phyloP scores from a whole-genome alignment of 2,797 vertebrate species.

The Telmatherina bonti region DNA sequence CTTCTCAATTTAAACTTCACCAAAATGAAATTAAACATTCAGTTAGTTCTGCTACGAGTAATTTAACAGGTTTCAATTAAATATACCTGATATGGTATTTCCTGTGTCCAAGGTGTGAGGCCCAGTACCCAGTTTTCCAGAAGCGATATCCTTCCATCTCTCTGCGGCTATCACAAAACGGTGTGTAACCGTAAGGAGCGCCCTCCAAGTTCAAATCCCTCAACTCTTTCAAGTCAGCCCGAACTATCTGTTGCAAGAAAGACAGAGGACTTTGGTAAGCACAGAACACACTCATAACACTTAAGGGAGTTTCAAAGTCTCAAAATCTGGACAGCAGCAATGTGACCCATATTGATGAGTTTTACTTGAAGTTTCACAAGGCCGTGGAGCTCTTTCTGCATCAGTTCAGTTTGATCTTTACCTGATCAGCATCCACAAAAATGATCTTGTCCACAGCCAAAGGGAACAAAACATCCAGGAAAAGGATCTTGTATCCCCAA shows the following conservation, averaged over 20 bases:
- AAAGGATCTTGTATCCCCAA: conserved; percentile 99
- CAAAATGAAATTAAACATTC: neutral
- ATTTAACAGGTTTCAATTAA: neutral
- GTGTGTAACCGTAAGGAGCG: conserved; percentile 96
- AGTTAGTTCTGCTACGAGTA: neutral
- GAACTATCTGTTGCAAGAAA: conserved; percentile 87
- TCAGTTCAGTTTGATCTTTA: conserved; percentile 59
- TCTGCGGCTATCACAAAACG: conserved; percentile 94
- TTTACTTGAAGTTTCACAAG: neutral
- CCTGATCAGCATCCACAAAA: conserved; percentile 98
- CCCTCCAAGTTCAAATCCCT: conserved; percentile 90
- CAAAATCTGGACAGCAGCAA: conserved; percentile 20
- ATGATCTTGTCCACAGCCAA: conserved; percentile 97
- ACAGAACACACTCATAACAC: conserved; percentile 8
- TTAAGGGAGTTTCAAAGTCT: conserved; percentile 18
- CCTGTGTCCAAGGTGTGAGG: conserved; percentile 91
- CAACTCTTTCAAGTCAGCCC: conserved; percentile 93
- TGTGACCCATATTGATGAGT: neutral
- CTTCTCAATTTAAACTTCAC: neutral
- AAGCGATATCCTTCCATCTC: conserved; percentile 99
- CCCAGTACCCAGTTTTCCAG: conserved; percentile 98
- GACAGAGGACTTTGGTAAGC: conserved; percentile 1
- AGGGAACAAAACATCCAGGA: conserved; percentile 97
- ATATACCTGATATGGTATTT: conserved; percentile 96
- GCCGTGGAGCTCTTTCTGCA: neutral